These are phyloP conservation scores for Panzeria rudis DNA, from an alignment of 2,888 invertebrate genomes.

Conservation along the genomic window DNA sequence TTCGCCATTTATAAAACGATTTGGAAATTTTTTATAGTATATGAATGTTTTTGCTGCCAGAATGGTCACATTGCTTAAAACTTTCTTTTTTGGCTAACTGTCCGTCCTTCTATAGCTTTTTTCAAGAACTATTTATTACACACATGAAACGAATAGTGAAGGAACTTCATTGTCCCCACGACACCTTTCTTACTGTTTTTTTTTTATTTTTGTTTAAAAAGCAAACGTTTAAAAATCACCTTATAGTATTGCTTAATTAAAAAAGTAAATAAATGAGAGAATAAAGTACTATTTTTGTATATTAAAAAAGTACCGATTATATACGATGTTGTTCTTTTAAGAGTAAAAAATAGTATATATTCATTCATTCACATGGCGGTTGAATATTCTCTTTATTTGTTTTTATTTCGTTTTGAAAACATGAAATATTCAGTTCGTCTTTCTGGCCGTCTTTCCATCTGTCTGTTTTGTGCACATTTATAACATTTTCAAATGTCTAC, in stretches of 20 bases:
- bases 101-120: no score
- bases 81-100: no score
- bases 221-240: neutral
- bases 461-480: slow-evolving; percentile 52
- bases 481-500: slow-evolving; percentile 55
- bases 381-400: slow-evolving; percentile 7
- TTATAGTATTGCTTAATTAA: neutral
- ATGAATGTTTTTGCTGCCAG: no score
- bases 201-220: no score
- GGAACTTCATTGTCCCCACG: no score
- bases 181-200: no score
- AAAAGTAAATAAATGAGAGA: neutral
- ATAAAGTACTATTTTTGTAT: neutral
- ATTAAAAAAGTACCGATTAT: neutral
- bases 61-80: no score
- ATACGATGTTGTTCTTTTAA: neutral
- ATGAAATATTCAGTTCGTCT: neutral
- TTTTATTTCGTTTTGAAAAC: neutral
- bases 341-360: neutral
- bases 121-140: no score
- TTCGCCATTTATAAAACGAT: no score
- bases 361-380: neutral
- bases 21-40: no score
- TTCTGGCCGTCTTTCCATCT: neutral
- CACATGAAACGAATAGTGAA: no score